Evolutionary conservation across 2,888 invertebrate genomes (phyloP).

Genomic region (Nysson spinosus): DNA sequence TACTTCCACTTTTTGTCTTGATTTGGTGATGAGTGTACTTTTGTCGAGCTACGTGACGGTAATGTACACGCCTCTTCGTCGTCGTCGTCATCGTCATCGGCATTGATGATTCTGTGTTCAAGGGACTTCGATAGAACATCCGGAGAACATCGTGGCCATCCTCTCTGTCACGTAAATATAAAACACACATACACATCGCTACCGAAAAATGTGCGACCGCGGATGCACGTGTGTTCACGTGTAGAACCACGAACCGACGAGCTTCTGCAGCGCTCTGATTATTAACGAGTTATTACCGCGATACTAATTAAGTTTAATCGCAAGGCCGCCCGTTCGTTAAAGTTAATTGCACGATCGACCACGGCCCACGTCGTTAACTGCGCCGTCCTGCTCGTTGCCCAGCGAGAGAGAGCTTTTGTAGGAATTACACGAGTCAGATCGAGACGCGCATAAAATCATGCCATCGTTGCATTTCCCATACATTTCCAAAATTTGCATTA

Average conservation of each 20-base stretch:
- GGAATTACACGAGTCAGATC: constrained; percentile 31
- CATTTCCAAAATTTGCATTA: neutral
- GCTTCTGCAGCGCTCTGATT: constrained; percentile 62
- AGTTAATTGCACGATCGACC: constrained; percentile 74
- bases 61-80: constrained; percentile 30
- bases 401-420: constrained; percentile 51
- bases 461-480: neutral
- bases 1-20: constrained; percentile 10
- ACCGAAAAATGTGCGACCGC: no score
- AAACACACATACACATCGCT: constrained; percentile 21
- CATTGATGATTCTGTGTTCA: constrained; percentile 13
- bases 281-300: constrained; percentile 74
- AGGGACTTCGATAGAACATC: neutral
- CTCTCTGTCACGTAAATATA: constrained; percentile 60
- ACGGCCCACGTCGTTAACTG: constrained; percentile 70
- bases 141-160: neutral
- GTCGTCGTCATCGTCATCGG: constrained; percentile 10
- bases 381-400: constrained; percentile 58
- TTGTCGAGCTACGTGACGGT: constrained; percentile 7
- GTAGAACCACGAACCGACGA: constrained; percentile 6
- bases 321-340: constrained; percentile 76
- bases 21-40: constrained; percentile 39
- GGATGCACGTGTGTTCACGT: constrained; percentile 29
- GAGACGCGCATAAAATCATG: constrained; percentile 3
- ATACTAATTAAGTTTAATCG: constrained; percentile 76